Conservation (phyloP, 2,888 invertebrate genomes). For the Chrysolina americana region DNA sequence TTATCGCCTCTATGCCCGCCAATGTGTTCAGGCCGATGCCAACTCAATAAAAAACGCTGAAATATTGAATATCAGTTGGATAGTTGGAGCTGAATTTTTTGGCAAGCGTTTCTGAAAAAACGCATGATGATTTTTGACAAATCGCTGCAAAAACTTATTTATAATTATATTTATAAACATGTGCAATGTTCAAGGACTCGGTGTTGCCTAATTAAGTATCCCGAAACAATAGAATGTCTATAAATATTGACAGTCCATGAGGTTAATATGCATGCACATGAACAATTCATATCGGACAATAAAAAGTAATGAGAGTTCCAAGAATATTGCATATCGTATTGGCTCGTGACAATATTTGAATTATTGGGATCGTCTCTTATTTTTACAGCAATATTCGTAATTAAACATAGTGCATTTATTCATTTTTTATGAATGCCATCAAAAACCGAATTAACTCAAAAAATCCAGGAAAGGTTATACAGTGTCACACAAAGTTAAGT, state of each 20-base stretch:
- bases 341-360: no score
- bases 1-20: background rate
- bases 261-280: slow-evolving; percentile 11
- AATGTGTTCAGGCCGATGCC: background rate
- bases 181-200: background rate
- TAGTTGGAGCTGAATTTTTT: background rate
- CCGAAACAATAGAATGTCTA: background rate
- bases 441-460: no score
- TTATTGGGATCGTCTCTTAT: no score
- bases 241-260: background rate
- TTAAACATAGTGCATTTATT: no score
- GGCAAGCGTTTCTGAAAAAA: background rate
- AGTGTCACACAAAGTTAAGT: no score
- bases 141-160: background rate
- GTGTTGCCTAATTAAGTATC: background rate
- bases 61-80: background rate
- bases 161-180: slow-evolving; percentile 1
- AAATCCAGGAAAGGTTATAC: no score
- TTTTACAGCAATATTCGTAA: no score
- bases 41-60: background rate
- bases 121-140: background rate
- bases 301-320: background rate
- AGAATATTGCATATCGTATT: background rate
- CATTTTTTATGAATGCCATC: no score
- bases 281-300: slow-evolving; percentile 11